These are phyloP conservation scores for Mustelus asterias DNA, from an alignment of 2,113 vertebrate genomes.

Conservation along the genomic window DNA sequence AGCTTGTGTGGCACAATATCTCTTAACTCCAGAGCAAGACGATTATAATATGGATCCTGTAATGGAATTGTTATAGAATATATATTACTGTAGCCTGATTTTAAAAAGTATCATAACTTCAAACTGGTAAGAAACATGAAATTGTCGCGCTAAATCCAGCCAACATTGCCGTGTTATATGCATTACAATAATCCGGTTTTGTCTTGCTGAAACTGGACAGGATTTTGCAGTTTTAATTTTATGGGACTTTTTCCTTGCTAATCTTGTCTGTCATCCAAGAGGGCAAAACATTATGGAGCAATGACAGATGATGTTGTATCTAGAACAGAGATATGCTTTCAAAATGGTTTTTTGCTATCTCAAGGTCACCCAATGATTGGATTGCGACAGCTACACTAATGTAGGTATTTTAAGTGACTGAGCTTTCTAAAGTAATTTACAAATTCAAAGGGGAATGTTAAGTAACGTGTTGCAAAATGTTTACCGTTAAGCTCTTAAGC, in stretches of 20 bases:
- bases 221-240: conserved; percentile 9
- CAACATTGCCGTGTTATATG: neutral
- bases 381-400: conserved; percentile 17
- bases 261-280: conserved; percentile 19
- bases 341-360: conserved; percentile 20
- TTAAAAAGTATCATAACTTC: neutral
- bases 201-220: neutral
- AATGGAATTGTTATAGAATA: neutral
- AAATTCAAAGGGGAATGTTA: neutral
- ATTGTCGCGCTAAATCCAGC: neutral
- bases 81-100: neutral
- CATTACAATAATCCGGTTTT: conserved; percentile 11
- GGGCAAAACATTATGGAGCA: conserved; percentile 5
- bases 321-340: conserved; percentile 2
- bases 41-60: neutral
- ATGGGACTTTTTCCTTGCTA: neutral
- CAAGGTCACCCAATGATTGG: conserved; percentile 15
- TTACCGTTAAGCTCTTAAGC: neutral
- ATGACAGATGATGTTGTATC: neutral
- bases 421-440: neutral
- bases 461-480: neutral
- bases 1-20: neutral
- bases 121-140: neutral
- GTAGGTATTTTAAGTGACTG: conserved; percentile 19
- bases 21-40: no score